Evolutionary conservation across 2,113 vertebrate genomes (phyloP).

Genomic region (Cebus imitator): DNA sequence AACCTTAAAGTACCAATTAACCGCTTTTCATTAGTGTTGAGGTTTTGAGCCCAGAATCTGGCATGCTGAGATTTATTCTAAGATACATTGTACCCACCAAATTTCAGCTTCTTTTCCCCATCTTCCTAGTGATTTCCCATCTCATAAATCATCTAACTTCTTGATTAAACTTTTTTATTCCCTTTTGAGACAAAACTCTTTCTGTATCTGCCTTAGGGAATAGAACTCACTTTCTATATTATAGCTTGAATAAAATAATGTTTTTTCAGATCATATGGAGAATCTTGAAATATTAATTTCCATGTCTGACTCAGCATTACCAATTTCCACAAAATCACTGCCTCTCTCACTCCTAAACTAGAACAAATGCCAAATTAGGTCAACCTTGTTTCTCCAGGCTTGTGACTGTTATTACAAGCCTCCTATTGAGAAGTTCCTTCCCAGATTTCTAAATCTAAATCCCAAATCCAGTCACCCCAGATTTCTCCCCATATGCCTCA

Average conservation of each 20-base stretch:
- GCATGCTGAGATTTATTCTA: not conserved
- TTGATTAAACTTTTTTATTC: not conserved
- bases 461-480: not conserved
- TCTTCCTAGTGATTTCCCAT: not conserved
- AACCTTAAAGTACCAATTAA: not conserved
- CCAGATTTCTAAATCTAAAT: not conserved
- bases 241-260: not conserved
- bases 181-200: not conserved
- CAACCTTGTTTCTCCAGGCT: not conserved
- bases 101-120: fast-evolving
- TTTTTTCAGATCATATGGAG: not conserved
- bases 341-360: not conserved
- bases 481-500: not conserved
- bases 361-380: not conserved
- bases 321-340: not conserved
- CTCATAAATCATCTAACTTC: not conserved
- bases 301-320: not conserved
- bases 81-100: not conserved
- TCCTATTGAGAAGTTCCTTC: not conserved
- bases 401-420: not conserved
- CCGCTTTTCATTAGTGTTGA: not conserved
- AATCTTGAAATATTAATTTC: not conserved
- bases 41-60: not conserved
- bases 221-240: not conserved
- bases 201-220: not conserved